phyloP scores from a whole-genome alignment of 2,113 vertebrate species.

The Thalassoma bifasciatum region DNA sequence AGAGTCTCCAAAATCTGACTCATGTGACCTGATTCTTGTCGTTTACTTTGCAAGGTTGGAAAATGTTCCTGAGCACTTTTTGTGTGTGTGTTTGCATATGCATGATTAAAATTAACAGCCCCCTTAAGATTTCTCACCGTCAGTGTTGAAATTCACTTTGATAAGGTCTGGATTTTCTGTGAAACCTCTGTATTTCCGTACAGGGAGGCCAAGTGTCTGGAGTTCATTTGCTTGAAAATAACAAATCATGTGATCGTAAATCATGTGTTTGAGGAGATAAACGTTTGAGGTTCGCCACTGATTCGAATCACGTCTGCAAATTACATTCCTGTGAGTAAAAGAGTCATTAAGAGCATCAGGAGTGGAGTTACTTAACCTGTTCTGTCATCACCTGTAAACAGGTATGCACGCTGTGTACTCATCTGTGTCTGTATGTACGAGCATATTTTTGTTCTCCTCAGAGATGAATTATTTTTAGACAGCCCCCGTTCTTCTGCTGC shows the following conservation, averaged over 20 bases:
- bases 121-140: conserved; percentile 44
- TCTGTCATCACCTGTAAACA: conserved; percentile 21
- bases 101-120: conserved; percentile 25
- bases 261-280: conserved; percentile 1
- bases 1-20: not conserved
- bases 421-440: conserved; percentile 37
- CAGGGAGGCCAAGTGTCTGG: conserved; percentile 6
- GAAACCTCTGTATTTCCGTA: conserved; percentile 16
- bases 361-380: conserved; percentile 3
- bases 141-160: conserved; percentile 41
- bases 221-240: conserved; percentile 22
- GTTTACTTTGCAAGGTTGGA: not conserved
- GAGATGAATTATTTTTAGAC: conserved; percentile 86
- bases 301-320: not conserved
- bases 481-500: conserved; percentile 76
- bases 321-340: conserved; percentile 5
- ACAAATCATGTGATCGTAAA: conserved; percentile 3
- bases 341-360: conserved; percentile 19
- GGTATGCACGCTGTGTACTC: conserved; percentile 20
- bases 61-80: conserved; percentile 10
- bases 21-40: conserved; percentile 19
- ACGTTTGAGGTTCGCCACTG: conserved; percentile 16
- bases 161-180: conserved; percentile 31
- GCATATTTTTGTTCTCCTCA: conserved; percentile 82
- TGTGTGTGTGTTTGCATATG: not conserved